phyloP scores from a whole-genome alignment of 1,140 invertebrate genomes.

The Lysiphlebus fabarum region DNA sequence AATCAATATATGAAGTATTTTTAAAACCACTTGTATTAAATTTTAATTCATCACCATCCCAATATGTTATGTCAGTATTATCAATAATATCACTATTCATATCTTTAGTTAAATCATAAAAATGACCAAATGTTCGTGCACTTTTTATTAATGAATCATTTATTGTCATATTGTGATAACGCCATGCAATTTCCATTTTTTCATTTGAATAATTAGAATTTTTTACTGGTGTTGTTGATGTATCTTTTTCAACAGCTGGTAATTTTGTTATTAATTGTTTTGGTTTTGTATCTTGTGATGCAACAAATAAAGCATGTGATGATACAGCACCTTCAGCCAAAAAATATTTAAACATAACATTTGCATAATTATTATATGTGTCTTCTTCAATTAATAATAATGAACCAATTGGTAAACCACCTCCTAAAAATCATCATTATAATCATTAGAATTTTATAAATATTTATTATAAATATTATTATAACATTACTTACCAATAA shows the following conservation, averaged over 20 bases:
- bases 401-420: conserved; percentile 62
- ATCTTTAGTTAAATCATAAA: conserved; percentile 74
- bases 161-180: conserved; percentile 72
- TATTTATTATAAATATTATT: conserved; percentile 1
- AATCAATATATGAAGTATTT: conserved; percentile 54
- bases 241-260: conserved; percentile 47
- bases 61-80: conserved; percentile 56
- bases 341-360: conserved; percentile 76
- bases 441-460: conserved; percentile 22
- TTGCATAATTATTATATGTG: conserved; percentile 68
- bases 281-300: conserved; percentile 68
- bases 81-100: conserved; percentile 63
- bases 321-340: conserved; percentile 75
- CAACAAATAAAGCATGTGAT: conserved; percentile 68
- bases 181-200: conserved; percentile 81
- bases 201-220: conserved; percentile 41
- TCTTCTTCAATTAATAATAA: conserved; percentile 73
- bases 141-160: conserved; percentile 59
- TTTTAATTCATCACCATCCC: conserved; percentile 47
- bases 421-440: conserved; percentile 50
- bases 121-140: conserved; percentile 65
- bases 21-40: conserved; percentile 42
- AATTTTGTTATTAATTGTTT: conserved; percentile 60
- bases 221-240: conserved; percentile 26
- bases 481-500: conserved; percentile 56